phyloP scores from a whole-genome alignment of 2,797 vertebrate species.

The Sus cebifrons region DNA sequence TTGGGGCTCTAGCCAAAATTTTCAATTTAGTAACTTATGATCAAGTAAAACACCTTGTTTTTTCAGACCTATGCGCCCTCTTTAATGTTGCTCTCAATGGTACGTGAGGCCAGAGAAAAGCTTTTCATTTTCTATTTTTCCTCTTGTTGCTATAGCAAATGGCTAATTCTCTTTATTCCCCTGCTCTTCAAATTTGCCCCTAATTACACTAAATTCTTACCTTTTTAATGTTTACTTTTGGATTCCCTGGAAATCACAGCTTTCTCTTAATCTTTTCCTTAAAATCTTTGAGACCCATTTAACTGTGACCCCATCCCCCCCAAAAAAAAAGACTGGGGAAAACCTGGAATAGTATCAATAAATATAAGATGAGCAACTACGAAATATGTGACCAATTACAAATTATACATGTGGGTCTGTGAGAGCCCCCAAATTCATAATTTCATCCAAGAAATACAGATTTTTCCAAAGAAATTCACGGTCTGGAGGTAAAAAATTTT shows the following conservation, averaged over 20 bases:
- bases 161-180: neutral
- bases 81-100: neutral
- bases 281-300: constrained; percentile 8
- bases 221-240: neutral
- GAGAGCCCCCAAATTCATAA: constrained; percentile 10
- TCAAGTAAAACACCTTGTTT: neutral
- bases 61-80: neutral
- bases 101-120: constrained; percentile 1
- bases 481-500: constrained; percentile 44
- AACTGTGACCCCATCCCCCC: neutral
- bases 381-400: neutral
- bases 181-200: neutral
- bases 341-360: neutral
- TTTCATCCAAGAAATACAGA: constrained; percentile 9
- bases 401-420: neutral
- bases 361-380: neutral
- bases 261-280: constrained; percentile 34
- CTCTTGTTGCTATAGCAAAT: constrained; percentile 37
- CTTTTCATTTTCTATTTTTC: constrained; percentile 24
- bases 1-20: neutral
- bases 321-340: neutral
- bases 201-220: constrained; percentile 29
- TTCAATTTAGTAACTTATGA: neutral
- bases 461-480: neutral
- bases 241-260: neutral